Conservation (phyloP, 1,140 invertebrate species). For the Drosophila nebulosa region DNA sequence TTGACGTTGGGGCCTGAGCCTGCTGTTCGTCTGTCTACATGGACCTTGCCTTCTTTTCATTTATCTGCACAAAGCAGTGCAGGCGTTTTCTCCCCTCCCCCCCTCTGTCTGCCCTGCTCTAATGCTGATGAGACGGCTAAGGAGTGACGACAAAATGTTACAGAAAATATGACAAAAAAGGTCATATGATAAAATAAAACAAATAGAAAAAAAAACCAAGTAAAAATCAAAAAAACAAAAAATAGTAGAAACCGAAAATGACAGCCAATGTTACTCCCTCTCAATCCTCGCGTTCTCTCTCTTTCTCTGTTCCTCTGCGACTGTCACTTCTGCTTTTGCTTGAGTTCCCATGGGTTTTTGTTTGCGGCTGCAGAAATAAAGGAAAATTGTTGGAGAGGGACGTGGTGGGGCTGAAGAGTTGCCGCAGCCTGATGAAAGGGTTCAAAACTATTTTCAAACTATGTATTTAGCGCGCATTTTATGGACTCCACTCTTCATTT, state of each 20-base stretch:
- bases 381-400: neutral
- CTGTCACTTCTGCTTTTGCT: slow-evolving; percentile 57
- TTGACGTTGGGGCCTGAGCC: too few species aligned
- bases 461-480: slow-evolving; percentile 77
- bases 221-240: slow-evolving; percentile 47
- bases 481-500: slow-evolving; percentile 16
- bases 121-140: slow-evolving; percentile 31
- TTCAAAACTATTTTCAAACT: slow-evolving; percentile 77
- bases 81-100: neutral
- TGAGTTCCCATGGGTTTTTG: slow-evolving; percentile 74
- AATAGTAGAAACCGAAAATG: slow-evolving; percentile 50
- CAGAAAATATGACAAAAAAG: slow-evolving; percentile 55
- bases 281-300: too few species aligned
- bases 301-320: neutral
- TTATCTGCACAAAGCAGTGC: slow-evolving; percentile 58
- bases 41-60: slow-evolving; percentile 22
- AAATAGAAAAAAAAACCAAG: slow-evolving; percentile 23
- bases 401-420: slow-evolving; percentile 17
- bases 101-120: slow-evolving; percentile 16
- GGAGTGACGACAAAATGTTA: slow-evolving; percentile 50
- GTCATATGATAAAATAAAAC: slow-evolving; percentile 38
- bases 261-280: slow-evolving; percentile 41
- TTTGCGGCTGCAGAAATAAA: slow-evolving; percentile 28
- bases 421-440: slow-evolving; percentile 61
- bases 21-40: neutral